These are phyloP conservation scores for Sebastes kiyomatsui DNA, from an alignment of 2,797 vertebrate species.

Conservation along the genomic window DNA sequence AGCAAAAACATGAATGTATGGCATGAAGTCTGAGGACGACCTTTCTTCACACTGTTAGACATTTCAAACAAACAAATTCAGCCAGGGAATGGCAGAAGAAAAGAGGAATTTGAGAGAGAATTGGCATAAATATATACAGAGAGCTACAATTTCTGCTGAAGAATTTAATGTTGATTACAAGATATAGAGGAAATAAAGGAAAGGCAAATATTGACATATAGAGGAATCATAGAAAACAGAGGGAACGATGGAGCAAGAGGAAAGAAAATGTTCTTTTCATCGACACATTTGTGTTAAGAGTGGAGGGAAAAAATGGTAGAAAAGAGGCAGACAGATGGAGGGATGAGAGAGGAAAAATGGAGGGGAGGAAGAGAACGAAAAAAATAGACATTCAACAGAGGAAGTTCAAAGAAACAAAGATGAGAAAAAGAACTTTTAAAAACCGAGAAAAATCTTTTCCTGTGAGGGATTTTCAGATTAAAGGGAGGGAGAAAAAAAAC, in stretches of 20 bases:
- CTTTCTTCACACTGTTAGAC: neutral
- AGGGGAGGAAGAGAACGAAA: neutral
- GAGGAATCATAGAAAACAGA: no score
- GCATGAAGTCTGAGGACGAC: neutral
- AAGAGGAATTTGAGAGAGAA: neutral
- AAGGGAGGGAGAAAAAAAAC: conserved; percentile 4
- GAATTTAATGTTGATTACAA: neutral
- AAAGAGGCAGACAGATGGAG: neutral
- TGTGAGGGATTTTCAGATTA: conserved; percentile 65
- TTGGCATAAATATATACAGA: neutral
- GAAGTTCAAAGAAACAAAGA: neutral
- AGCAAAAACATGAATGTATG: neutral
- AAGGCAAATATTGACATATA: neutral
- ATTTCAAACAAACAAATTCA: neutral
- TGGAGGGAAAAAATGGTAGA: neutral
- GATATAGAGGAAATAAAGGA: neutral
- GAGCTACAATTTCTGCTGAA: neutral
- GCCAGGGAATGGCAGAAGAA: fast-evolving
- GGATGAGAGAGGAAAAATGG: neutral
- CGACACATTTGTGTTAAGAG: neutral
- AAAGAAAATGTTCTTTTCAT: neutral
- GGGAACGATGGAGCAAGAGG: neutral
- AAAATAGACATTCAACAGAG: neutral
- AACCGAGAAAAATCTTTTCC: conserved; percentile 13
- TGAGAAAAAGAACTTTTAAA: conserved; percentile 15